These are phyloP conservation scores for Pelecanus crispus DNA, from an alignment of 2,113 vertebrate genomes.

Conservation along the genomic window DNA sequence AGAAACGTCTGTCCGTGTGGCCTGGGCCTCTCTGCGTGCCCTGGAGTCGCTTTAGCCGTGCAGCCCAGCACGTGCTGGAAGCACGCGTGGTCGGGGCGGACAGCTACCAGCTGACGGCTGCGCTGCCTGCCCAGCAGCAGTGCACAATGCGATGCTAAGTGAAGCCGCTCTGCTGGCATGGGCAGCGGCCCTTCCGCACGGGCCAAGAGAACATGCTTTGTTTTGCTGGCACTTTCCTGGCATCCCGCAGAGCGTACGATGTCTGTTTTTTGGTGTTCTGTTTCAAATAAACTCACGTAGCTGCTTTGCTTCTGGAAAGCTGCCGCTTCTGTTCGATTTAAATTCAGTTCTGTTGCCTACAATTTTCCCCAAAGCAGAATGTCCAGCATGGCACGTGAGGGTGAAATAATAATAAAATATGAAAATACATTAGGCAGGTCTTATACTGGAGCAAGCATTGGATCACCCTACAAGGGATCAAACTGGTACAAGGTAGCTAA, in stretches of 20 bases:
- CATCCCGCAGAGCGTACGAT: background rate
- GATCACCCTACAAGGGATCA: background rate
- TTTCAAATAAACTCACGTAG: background rate
- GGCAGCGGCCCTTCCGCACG: background rate
- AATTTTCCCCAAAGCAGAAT: background rate
- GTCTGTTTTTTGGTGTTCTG: background rate
- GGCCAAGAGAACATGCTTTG: background rate
- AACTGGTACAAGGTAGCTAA: background rate
- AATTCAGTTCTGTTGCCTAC: background rate
- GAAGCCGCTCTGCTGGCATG: background rate
- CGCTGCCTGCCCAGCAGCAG: background rate
- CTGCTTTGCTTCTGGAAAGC: background rate
- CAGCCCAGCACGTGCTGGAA: background rate
- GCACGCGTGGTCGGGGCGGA: accelerated
- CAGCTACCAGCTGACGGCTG: background rate
- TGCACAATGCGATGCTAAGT: background rate
- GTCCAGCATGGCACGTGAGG: background rate
- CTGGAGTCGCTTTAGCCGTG: background rate
- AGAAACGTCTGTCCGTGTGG: accelerated
- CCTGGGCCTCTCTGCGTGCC: background rate
- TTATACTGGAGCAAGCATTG: background rate
- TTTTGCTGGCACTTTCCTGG: background rate
- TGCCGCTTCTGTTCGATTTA: background rate
- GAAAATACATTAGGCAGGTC: background rate
- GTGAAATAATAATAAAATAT: background rate